Evolutionary conservation across 2,113 vertebrate species (phyloP).

Genomic region (Phrynosoma platyrhinos): DNA sequence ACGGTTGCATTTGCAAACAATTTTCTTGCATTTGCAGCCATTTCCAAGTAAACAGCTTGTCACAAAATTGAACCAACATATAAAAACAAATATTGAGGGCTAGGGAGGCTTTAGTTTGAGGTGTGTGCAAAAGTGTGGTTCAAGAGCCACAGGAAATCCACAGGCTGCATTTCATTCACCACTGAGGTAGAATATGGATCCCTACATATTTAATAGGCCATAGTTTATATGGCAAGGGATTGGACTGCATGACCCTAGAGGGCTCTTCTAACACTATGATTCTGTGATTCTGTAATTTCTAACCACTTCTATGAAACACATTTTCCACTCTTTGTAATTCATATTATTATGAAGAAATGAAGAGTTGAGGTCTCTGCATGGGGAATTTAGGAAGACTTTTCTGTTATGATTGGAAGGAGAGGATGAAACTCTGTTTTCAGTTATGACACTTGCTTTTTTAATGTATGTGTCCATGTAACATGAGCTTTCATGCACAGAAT

Average conservation of each 20-base stretch:
- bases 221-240: not conserved
- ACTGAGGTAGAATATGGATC: not conserved
- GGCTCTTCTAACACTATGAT: no score
- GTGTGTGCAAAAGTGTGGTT: no score
- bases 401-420: not conserved
- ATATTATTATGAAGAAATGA: not conserved
- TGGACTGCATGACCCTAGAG: no score
- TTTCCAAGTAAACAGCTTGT: no score
- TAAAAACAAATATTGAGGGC: no score
- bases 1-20: no score
- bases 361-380: not conserved
- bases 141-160: no score
- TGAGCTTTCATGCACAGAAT: not conserved
- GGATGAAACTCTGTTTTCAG: not conserved
- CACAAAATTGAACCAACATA: no score
- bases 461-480: not conserved
- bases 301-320: not conserved
- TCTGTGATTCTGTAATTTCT: no score
- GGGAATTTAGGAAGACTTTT: not conserved
- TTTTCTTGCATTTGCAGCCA: no score
- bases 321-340: constrained; percentile 6
- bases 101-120: no score
- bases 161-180: no score
- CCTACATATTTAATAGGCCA: not conserved
- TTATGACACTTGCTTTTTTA: not conserved